These are phyloP conservation scores for Harpagifer antarcticus DNA, from an alignment of 2,797 vertebrate species.

Conservation along the genomic window DNA sequence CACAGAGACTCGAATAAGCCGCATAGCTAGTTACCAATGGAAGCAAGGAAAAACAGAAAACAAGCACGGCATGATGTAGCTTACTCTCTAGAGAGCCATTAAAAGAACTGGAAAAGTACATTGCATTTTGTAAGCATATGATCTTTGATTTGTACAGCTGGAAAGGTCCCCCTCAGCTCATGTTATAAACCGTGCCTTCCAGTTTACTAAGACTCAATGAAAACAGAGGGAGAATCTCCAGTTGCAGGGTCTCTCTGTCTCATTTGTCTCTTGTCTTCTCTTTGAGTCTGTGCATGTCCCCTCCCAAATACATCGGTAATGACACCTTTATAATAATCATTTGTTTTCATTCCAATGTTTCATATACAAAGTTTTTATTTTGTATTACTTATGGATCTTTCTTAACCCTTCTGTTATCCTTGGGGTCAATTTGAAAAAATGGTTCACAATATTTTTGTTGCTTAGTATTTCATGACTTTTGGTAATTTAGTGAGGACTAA, in stretches of 20 bases:
- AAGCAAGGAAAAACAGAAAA: slow-evolving; percentile 31
- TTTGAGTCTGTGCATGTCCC: background rate
- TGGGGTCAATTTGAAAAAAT: no score
- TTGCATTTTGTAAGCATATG: background rate
- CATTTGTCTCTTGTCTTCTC: slow-evolving; percentile 29
- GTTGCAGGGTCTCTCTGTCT: slow-evolving; percentile 57
- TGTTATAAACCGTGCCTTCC: background rate
- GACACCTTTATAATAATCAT: slow-evolving; percentile 53
- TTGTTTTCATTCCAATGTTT: slow-evolving; percentile 47
- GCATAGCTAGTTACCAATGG: slow-evolving; percentile 15
- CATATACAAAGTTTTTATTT: no score
- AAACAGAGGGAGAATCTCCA: slow-evolving; percentile 34
- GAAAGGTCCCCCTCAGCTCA: background rate
- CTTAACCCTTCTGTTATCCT: no score
- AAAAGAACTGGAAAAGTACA: background rate
- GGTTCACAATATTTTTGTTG: no score
- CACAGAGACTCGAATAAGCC: background rate
- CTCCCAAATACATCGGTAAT: slow-evolving; percentile 40
- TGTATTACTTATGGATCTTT: no score
- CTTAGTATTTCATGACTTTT: no score
- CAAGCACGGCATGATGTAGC: background rate
- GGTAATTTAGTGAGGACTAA: no score
- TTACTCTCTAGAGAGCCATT: slow-evolving; percentile 5
- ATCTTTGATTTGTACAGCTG: background rate
- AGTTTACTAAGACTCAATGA: no score